Percentiles rank a stretch among this genome's conserved stretches.
These are phyloP conservation scores for Brachionus rubens DNA, from an alignment of 1,140 invertebrate genomes.

Conservation along the genomic window DNA sequence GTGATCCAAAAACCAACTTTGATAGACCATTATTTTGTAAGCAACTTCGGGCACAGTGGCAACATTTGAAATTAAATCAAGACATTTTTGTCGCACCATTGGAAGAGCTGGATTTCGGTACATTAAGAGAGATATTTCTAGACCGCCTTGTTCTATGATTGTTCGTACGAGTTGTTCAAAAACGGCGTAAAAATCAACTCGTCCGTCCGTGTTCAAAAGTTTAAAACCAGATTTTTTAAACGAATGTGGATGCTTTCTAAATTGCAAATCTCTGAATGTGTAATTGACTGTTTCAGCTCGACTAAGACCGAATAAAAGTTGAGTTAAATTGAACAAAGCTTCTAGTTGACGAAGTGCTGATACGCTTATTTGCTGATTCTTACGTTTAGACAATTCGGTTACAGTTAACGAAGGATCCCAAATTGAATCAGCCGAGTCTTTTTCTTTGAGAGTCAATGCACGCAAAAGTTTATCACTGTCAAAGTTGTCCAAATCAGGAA, in stretches of 20 bases:
- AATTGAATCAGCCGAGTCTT: neutral
- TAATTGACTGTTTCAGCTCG: conserved; percentile 18
- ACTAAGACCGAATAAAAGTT: conserved; percentile 32
- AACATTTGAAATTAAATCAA: conserved; percentile 23
- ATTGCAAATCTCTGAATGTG: conserved; percentile 41
- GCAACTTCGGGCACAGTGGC: neutral
- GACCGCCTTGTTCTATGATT: neutral
- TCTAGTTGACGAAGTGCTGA: conserved; percentile 18
- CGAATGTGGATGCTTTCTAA: neutral
- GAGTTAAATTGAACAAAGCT: conserved; percentile 37
- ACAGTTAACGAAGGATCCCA: neutral
- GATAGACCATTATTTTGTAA: neutral
- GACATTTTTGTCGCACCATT: conserved; percentile 39
- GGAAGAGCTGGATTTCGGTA: neutral
- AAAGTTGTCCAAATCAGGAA: conserved; percentile 33
- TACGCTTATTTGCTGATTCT: neutral
- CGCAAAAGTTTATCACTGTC: conserved; percentile 19
- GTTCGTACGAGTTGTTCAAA: neutral
- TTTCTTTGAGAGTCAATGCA: conserved; percentile 11
- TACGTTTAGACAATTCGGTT: neutral
- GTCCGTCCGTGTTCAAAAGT: neutral
- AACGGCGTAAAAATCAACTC: conserved; percentile 2
- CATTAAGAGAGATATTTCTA: conserved; percentile 23
- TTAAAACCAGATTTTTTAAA: conserved; percentile 36
- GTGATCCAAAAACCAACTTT: neutral